Conservation (phyloP, 2,888 invertebrate genomes). For the Sinhomidia bicolor region DNA sequence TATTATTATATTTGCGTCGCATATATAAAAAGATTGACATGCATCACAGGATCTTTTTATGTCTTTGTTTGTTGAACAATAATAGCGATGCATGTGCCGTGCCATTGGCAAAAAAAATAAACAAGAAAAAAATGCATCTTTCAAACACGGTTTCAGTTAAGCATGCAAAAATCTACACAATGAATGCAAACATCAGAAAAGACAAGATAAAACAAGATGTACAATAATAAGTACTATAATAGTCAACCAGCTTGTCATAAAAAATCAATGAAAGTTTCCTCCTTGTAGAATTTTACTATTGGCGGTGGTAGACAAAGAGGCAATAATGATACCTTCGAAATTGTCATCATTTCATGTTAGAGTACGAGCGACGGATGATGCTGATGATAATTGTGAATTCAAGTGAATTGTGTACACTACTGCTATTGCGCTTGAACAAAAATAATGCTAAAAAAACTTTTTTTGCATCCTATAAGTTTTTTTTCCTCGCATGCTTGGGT, state of each 20-base stretch:
- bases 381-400: background rate
- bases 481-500: no score
- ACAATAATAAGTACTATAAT: background rate
- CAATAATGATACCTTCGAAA: conserved; percentile 20
- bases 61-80: conserved; percentile 62
- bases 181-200: background rate
- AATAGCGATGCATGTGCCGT: conserved; percentile 33
- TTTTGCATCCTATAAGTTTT: background rate
- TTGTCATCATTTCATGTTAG: conserved; percentile 11
- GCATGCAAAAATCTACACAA: conserved; percentile 14
- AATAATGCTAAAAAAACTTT: background rate
- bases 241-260: conserved; percentile 40
- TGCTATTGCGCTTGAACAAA: conserved; percentile 26
- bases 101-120: conserved; percentile 60
- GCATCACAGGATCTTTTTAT: conserved; percentile 56
- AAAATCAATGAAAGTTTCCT: conserved; percentile 66
- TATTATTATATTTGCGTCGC: conserved; percentile 38
- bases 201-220: conserved; percentile 12
- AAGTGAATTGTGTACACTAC: conserved; percentile 10
- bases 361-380: background rate
- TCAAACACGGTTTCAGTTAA: conserved; percentile 27
- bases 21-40: conserved; percentile 48
- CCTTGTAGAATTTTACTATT: background rate
- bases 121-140: conserved; percentile 11
- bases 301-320: background rate